phyloP scores from a whole-genome alignment of 2,113 vertebrate genomes.

The Sminthopsis crassicaudata region DNA sequence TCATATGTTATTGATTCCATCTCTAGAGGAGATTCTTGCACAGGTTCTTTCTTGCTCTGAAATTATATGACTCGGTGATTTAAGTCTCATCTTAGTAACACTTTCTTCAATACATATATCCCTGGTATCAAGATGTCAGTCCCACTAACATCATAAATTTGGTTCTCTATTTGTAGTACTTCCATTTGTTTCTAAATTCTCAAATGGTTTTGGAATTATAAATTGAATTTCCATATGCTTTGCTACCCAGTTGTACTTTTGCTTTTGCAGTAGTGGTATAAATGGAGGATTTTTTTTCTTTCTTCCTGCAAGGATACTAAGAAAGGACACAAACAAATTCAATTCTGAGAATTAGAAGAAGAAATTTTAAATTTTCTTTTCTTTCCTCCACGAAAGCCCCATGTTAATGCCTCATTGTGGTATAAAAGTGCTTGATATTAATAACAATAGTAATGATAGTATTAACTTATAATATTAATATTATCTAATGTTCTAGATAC shows the following conservation, averaged over 20 bases:
- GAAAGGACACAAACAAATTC: background rate
- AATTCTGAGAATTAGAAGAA: background rate
- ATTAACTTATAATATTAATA: background rate
- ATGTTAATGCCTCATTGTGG: background rate
- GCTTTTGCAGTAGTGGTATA: background rate
- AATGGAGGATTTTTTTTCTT: background rate
- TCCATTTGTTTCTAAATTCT: background rate
- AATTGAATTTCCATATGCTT: background rate
- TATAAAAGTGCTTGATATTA: background rate
- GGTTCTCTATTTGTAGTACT: background rate
- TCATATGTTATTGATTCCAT: background rate
- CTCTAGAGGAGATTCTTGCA: background rate
- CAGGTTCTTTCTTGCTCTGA: background rate
- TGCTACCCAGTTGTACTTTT: background rate
- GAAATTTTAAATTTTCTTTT: background rate
- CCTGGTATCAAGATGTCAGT: background rate
- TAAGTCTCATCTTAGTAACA: background rate
- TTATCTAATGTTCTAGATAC: background rate
- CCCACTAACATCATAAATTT: background rate
- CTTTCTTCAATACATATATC: background rate
- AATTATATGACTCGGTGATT: background rate
- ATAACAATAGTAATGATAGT: background rate
- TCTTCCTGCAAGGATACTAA: background rate
- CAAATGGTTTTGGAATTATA: background rate
- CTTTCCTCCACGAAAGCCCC: background rate